Evolutionary conservation across 2,888 invertebrate genomes (phyloP).

Genomic region (Spodoptera exigua): DNA sequence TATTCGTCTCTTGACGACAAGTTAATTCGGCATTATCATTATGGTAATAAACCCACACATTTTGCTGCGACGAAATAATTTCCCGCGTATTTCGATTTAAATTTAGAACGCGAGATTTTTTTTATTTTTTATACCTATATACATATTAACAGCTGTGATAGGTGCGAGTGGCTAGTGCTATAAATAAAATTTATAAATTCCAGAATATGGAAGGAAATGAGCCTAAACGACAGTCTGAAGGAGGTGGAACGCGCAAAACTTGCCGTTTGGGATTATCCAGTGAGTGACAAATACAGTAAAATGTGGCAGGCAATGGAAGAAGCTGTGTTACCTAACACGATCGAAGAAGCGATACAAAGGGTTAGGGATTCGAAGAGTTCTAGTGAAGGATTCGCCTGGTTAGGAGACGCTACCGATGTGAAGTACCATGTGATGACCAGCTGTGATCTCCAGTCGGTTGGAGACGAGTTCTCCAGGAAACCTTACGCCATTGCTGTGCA

Average conservation of each 20-base stretch:
- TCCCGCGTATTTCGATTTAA: too few relatives aligned
- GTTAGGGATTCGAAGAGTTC: conserved; percentile 91
- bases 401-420: conserved; percentile 98
- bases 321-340: conserved; percentile 93
- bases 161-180: too few relatives aligned
- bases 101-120: too few relatives aligned
- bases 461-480: conserved; percentile 98
- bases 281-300: conserved; percentile 99
- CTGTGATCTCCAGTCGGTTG: conserved; percentile 97
- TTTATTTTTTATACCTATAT: too few relatives aligned
- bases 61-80: too few relatives aligned
- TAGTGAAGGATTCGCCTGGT: conserved; percentile 94
- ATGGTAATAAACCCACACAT: too few relatives aligned
- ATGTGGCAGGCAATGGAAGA: conserved; percentile 99
- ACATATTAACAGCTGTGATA: too few relatives aligned
- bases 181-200: conserved; percentile 28
- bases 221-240: conserved; percentile 96
- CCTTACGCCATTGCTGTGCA: conserved; percentile 99
- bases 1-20: too few relatives aligned
- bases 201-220: conserved; percentile 99
- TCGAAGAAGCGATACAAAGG: conserved; percentile 93
- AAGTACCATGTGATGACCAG: conserved; percentile 92
- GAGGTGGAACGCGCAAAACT: conserved; percentile 97
- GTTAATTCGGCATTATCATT: too few relatives aligned
- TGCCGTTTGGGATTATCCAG: conserved; percentile 99